Base-by-base conservation (phyloP, 2,797 vertebrate genomes). In the Ctenopoma multispine region DNA sequence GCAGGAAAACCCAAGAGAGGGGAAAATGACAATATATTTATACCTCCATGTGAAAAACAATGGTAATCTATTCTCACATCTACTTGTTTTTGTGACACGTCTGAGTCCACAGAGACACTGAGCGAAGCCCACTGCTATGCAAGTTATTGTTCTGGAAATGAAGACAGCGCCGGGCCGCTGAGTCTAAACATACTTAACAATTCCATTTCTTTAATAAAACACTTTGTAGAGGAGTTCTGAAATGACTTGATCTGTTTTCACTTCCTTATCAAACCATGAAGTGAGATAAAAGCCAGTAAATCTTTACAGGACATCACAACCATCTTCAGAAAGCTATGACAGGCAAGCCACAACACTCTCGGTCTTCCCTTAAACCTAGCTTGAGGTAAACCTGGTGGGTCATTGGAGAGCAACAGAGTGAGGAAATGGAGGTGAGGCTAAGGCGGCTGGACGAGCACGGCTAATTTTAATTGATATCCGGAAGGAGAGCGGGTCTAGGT, bases 401-500 rank as follows among this genome's bases (percentile, higher is more conserved):
- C 61, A 29, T 5, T 54, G 66, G 53, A 34, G 58, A 14, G 46
- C 7, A 11, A 50, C 11, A 53, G 69, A 21, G 53, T 0, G 48
- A 56, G 43, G 29, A 31, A 48, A 47, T 27, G 20, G 55, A 46
- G 49, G 51, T 15, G 38, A 63, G 44, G 72, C 62, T 47, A 17
- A 51, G 54, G 29, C n/a, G 14, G 54, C 67, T 14, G 68, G 64
- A 38, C 15, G 46, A 64, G 40, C 43, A 17, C 12, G 12, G 69
- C 69, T 79, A 75, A 85, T 85, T 77, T 75, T 18, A 62, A 76
- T 44, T 54, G 44, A 60, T 62, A 69, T 82, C 75, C 10, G 21
- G 61, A 53, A 72, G 53, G 54, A 49, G 38, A 75, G 67, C 49
- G 11, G 20, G 43, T 8, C 34, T 77, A 73, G 83, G 80, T 73